Base-by-base conservation (phyloP, 2,113 vertebrate species). In the Camelus dromedarius region DNA sequence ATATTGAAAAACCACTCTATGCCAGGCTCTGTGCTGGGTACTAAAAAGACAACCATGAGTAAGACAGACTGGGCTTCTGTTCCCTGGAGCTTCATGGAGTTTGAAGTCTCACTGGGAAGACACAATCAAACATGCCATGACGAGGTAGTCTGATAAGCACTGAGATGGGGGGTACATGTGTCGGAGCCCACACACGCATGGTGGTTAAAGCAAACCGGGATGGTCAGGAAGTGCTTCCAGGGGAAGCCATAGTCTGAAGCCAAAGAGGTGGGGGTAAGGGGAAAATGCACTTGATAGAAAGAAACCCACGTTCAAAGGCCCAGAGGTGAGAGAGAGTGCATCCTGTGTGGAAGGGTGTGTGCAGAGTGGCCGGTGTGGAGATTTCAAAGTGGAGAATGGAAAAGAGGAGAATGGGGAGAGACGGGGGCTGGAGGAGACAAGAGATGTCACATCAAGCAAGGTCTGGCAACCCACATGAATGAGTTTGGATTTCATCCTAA, bases 201-300 rank as follows among this genome's bases (percentile, higher is more conserved):
- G 22, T 32, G 24, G 92, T 81, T 38, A 81, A 91, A 62, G 50
- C 54, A 73, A 81, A 35, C 38, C 14, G 58, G 28, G 30, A 94
- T 46, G 46, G 20, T 69, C 70, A 46, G 64, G 52, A 96, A 83
- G 4, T 10, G 26, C 28, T 91, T 94, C 64, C 52, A 32, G 30
- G 80, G 64, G 81, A 75, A 83, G 46, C 50, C 32, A 48, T 72
- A 24, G 46, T 64, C 52, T 42, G 42, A 91, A 76, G 83, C 19
- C 87, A 91, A 48, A 82, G 70, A 95, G 52, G 28, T 42, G 42
- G 54, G 58, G 11, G 26, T 66, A 70, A 88, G n/a, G 58, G 46
- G 12, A 67, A 89, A 85, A 60, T n/a, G 24, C 16, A 28, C 9
- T 22, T 30, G 54, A 73, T 32, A 42, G 66, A 77, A 66, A 64